Base-by-base conservation (phyloP, 1,140 invertebrate species). In the Amyelois transitella region DNA sequence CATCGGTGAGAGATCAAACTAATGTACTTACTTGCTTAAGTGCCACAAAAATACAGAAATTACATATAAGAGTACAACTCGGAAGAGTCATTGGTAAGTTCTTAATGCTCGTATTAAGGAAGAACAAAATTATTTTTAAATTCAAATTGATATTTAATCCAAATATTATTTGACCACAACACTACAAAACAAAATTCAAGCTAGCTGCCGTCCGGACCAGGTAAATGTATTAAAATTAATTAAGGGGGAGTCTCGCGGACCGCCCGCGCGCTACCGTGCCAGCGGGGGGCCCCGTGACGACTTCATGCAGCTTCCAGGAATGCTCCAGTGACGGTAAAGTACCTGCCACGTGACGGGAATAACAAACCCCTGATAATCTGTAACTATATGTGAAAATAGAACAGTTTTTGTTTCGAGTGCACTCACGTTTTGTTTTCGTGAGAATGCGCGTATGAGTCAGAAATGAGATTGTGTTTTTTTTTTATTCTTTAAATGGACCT, bases 211-310 rank as follows among this genome's bases (percentile, higher is more conserved):
- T 38, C 12, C n/a, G n/a, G 32, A 38, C 50, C 73, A 85, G 79
- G 80, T 83, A 82, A 81, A 77, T 79, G 67, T 72, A 80, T 81
- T 80, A 72, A 84, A 84, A 84, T 84, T 86, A 86, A 86, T 86
- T 82, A 86, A 81, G 73, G 78, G 66, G 73, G 64, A 60, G 60
- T 54, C 55, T 22, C 51, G 10, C 48, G 64, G 77, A 85, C 81
- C 82, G 80, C 80, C 82, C 82, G 79, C 75, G 65, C 73, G 82
- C 79, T 76, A 79, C 74, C 69, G 74, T 71, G 74, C 61, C 75
- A 51, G 65, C 75, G 76, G 81, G 60, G 67, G 38, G 64, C 66
- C 38, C 62, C 45, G 75, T 83, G 80, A 83, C 82, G 77, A 77
- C 81, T 85, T 85, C 78, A 85, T 82, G 79, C 69, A 68, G 72